These are phyloP conservation scores for Morinoia aosen DNA, from an alignment of 2,888 invertebrate species.

Conservation along the genomic window DNA sequence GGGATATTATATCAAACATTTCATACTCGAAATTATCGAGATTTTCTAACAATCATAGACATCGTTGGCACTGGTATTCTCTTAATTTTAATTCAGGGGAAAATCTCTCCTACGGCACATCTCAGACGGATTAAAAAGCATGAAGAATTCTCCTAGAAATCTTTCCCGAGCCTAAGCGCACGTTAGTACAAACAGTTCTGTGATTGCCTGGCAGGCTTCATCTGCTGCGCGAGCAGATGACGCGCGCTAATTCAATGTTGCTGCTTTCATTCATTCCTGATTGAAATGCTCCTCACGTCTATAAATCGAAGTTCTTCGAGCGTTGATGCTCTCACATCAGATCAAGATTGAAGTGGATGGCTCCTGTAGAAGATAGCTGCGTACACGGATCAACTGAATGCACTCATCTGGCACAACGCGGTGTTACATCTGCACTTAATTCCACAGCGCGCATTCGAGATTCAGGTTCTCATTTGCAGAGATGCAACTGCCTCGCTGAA, in stretches of 20 bases:
- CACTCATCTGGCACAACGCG: background rate
- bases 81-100: background rate
- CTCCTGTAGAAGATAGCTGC: background rate
- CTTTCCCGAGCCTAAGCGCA: background rate
- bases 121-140: background rate
- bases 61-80: background rate
- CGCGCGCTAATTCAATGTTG: background rate
- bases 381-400: background rate
- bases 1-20: too few relatives aligned
- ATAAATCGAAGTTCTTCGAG: background rate
- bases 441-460: background rate
- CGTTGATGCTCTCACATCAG: background rate
- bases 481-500: background rate
- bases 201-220: background rate
- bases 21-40: too few relatives aligned
- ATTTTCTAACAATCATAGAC: too few relatives aligned
- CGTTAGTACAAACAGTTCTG: background rate
- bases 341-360: background rate
- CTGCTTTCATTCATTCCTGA: background rate
- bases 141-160: background rate
- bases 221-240: background rate
- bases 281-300: background rate
- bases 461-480: background rate
- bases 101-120: background rate
- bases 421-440: background rate